phyloP scores from a whole-genome alignment of 1,140 invertebrate species.

The Orius insidiosus region DNA sequence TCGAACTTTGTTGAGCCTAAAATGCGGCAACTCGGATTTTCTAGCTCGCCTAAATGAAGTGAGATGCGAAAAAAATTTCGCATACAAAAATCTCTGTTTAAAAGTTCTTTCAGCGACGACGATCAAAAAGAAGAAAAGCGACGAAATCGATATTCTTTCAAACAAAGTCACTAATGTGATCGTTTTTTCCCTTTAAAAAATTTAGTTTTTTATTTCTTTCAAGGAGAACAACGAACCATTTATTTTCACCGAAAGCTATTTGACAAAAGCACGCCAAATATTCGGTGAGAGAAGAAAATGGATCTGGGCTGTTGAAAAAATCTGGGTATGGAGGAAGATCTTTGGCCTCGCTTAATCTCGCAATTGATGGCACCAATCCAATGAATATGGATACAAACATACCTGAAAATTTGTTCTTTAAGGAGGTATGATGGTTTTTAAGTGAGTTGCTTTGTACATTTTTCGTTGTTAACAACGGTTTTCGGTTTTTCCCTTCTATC shows the following conservation, averaged over 20 bases:
- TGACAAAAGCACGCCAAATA: conserved; percentile 22
- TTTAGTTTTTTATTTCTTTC: no score
- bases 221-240: conserved; percentile 24
- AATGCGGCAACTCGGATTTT: conserved; percentile 87
- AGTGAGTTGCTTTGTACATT: no score
- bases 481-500: no score
- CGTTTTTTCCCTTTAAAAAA: conserved; percentile 41
- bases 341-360: conserved; percentile 17
- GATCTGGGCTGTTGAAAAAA: background rate
- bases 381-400: conserved; percentile 23
- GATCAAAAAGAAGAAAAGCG: conserved; percentile 75
- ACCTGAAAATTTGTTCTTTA: conserved; percentile 22
- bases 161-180: conserved; percentile 45
- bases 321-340: background rate
- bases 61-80: conserved; percentile 88
- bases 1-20: conserved; percentile 87
- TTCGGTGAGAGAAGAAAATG: background rate
- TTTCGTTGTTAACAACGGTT: no score
- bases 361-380: conserved; percentile 22
- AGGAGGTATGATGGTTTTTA: no score
- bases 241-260: conserved; percentile 27
- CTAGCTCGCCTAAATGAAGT: conserved; percentile 80
- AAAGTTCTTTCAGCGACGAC: conserved; percentile 90
- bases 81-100: conserved; percentile 85
- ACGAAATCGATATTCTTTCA: conserved; percentile 56